A percentile compares a stretch with the other conserved stretches of the same genome.
phyloP scores from a whole-genome alignment of 2,113 vertebrate species.

The Embiotoca jacksoni region DNA sequence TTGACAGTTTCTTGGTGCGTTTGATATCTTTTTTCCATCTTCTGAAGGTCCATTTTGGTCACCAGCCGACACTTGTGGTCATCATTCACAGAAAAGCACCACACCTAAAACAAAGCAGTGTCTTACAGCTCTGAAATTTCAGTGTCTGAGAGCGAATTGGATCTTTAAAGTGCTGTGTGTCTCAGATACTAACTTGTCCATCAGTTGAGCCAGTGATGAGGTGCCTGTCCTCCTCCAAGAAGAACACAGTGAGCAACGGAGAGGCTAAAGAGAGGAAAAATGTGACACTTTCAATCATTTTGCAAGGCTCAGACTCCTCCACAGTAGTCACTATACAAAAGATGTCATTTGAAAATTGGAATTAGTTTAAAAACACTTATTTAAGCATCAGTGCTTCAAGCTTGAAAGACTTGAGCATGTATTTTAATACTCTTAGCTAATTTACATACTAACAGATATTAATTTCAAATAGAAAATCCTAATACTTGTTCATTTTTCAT shows the following conservation, averaged over 20 bases:
- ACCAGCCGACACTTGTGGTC: slow-evolving; percentile 83
- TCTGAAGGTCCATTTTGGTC: slow-evolving; percentile 84
- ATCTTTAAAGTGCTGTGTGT: background rate
- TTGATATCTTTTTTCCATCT: slow-evolving; percentile 81
- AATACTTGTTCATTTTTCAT: too few species aligned
- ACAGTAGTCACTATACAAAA: background rate
- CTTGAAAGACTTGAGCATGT: too few species aligned
- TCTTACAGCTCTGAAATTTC: background rate
- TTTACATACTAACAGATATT: too few species aligned
- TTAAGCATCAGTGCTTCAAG: background rate
- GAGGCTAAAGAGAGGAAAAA: slow-evolving; percentile 72
- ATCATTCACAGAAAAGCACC: slow-evolving; percentile 87
- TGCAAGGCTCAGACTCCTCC: background rate
- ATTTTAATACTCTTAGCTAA: too few species aligned
- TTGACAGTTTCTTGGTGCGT: slow-evolving; percentile 30
- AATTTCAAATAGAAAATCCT: too few species aligned
- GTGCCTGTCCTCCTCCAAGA: slow-evolving; percentile 82
- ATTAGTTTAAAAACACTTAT: background rate
- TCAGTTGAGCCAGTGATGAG: slow-evolving; percentile 87
- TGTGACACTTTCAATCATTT: slow-evolving; percentile 3
- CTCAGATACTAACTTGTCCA: slow-evolving; percentile 85
- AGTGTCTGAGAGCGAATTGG: slow-evolving; percentile 3
- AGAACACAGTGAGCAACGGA: slow-evolving; percentile 86
- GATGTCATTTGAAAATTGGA: background rate
- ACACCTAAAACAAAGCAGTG: slow-evolving; percentile 83